These are phyloP conservation scores for Chalcis sispes DNA, from an alignment of 2,888 invertebrate species.

Conservation along the genomic window DNA sequence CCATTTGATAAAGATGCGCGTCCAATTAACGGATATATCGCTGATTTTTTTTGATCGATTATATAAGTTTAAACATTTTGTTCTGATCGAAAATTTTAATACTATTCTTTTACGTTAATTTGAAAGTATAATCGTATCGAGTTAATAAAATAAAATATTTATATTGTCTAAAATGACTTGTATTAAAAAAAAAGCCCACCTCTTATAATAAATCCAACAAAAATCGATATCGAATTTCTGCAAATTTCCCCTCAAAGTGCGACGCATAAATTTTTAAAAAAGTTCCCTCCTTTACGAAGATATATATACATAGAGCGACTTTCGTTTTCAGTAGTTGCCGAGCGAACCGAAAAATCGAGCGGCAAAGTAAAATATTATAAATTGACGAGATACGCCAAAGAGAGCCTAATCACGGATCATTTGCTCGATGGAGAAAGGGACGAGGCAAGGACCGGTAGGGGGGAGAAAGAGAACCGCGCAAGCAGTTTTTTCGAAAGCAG, in stretches of 20 bases:
- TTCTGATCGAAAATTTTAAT: too few relatives aligned
- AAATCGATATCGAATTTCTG: too few relatives aligned
- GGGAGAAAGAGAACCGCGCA: background rate
- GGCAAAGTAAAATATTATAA: slow-evolving; percentile 33
- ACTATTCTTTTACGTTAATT: too few relatives aligned
- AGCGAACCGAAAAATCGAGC: slow-evolving; percentile 10
- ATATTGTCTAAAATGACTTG: too few relatives aligned
- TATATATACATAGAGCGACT: background rate
- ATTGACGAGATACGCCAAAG: slow-evolving; percentile 3
- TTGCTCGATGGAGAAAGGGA: background rate
- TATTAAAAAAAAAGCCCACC: too few relatives aligned
- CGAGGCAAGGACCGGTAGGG: background rate
- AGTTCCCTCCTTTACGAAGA: background rate
- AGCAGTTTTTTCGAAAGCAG: background rate
- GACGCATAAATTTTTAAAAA: background rate
- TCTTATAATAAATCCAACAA: too few relatives aligned
- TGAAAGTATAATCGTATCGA: too few relatives aligned
- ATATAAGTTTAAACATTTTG: too few relatives aligned
- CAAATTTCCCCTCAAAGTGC: too few relatives aligned
- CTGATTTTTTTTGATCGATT: too few relatives aligned
- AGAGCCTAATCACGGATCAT: slow-evolving; percentile 38
- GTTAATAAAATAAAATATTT: too few relatives aligned
- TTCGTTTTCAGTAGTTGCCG: too few relatives aligned
- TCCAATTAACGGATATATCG: slow-evolving; percentile 17
- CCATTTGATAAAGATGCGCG: slow-evolving; percentile 8